A percentile compares a stretch with the other conserved stretches of the same genome.
Conservation (phyloP, 2,888 invertebrate genomes). For the Cyclophora albipunctata region DNA sequence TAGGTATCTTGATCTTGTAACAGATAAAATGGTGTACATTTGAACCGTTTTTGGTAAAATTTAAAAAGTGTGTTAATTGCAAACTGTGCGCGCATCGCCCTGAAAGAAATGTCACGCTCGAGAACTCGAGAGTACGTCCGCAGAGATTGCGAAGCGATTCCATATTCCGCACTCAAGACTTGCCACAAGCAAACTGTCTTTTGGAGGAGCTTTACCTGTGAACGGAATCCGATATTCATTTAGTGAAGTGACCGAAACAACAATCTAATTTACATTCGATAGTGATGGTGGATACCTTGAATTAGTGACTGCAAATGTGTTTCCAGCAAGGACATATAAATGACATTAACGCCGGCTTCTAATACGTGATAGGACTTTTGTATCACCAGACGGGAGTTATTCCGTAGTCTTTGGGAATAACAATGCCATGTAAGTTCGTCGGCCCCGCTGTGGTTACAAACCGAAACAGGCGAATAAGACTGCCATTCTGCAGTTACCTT, state of each 20-base stretch:
- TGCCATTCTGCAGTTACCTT: slow-evolving; percentile 35
- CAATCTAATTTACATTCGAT: slow-evolving; percentile 7
- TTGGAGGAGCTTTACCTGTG: slow-evolving; percentile 31
- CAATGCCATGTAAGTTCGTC: slow-evolving; percentile 61
- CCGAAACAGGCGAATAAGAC: slow-evolving; percentile 40
- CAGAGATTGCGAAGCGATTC: slow-evolving; percentile 28
- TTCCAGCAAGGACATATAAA: slow-evolving; percentile 42
- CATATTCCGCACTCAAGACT: slow-evolving; percentile 23
- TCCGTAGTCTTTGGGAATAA: slow-evolving; percentile 64
- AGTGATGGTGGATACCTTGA: background rate
- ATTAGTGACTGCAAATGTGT: slow-evolving; percentile 19
- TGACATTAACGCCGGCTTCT: slow-evolving; percentile 45
- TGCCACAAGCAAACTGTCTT: slow-evolving; percentile 37
- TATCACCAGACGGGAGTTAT: slow-evolving; percentile 41
- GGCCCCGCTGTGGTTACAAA: slow-evolving; percentile 52
- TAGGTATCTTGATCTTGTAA: slow-evolving; percentile 16
- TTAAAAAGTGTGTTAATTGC: slow-evolving; percentile 44
- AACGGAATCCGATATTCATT: slow-evolving; percentile 2
- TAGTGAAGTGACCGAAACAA: slow-evolving; percentile 3
- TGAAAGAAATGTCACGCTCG: slow-evolving; percentile 64
- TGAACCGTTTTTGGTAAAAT: slow-evolving; percentile 15
- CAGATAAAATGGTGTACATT: slow-evolving; percentile 17
- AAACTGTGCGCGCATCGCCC: slow-evolving; percentile 47
- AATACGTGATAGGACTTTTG: slow-evolving; percentile 58
- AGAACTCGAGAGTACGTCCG: slow-evolving; percentile 39